Conservation (phyloP, 2,888 invertebrate species). For the Tetranychus truncatus region DNA sequence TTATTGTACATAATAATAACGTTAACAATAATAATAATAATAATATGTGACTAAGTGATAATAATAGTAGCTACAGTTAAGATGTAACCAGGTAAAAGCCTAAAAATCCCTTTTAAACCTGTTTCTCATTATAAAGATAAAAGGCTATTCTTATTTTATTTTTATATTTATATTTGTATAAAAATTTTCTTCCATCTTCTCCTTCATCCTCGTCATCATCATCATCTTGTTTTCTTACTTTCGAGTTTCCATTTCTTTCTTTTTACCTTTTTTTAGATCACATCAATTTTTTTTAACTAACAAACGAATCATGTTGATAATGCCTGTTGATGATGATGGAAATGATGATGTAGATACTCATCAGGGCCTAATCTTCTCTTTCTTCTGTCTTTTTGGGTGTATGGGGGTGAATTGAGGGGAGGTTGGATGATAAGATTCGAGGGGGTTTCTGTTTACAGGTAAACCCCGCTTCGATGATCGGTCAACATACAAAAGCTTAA, state of each 20-base stretch:
- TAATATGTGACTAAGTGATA: no score
- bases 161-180: not conserved
- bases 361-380: not conserved
- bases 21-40: no score
- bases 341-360: not conserved
- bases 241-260: not conserved
- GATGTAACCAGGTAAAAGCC: not conserved
- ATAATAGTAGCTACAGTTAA: not conserved
- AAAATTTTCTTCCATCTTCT: no score
- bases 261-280: not conserved
- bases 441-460: not conserved
- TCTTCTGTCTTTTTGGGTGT: slow-evolving; percentile 1
- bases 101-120: not conserved
- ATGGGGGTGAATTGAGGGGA: not conserved
- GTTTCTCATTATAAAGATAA: not conserved
- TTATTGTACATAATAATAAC: not conserved
- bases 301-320: not conserved
- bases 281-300: not conserved
- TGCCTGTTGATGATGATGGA: no score
- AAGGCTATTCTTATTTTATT: not conserved
- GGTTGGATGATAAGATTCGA: not conserved
- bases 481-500: slow-evolving; percentile 1
- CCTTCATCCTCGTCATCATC: no score
- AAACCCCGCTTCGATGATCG: not conserved
- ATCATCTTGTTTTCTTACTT: no score